phyloP scores from a whole-genome alignment of 53 echinoderm and acorn worm genomes.

The Luidia sarsii region DNA sequence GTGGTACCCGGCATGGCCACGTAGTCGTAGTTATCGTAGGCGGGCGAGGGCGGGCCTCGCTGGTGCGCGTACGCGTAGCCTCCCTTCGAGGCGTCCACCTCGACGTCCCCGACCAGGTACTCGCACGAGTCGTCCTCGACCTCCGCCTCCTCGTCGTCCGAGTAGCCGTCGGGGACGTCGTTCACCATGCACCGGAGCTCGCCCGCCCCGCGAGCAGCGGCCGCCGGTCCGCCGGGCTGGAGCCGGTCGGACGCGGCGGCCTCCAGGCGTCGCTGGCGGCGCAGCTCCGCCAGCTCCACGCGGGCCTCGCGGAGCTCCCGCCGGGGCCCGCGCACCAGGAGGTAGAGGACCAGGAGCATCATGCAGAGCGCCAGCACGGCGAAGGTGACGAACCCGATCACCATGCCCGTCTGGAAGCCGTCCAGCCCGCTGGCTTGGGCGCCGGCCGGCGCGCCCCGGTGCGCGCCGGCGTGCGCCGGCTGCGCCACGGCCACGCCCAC shows the following conservation, averaged over 20 bases:
- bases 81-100: background rate
- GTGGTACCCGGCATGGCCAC: no score
- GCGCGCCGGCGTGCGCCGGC: slow-evolving; percentile 3
- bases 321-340: slow-evolving; percentile 43
- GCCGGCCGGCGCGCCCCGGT: background rate
- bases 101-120: no score
- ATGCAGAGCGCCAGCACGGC: slow-evolving; percentile 58
- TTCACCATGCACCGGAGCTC: slow-evolving; percentile 52
- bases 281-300: slow-evolving; percentile 54
- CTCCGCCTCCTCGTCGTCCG: slow-evolving; percentile 31
- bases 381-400: slow-evolving; percentile 60
- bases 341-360: slow-evolving; percentile 57
- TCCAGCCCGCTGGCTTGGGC: slow-evolving; percentile 12
- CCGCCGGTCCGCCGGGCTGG: slow-evolving; percentile 10
- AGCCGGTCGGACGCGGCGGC: slow-evolving; percentile 26
- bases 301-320: slow-evolving; percentile 49
- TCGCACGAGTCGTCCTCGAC: slow-evolving; percentile 42
- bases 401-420: slow-evolving; percentile 62
- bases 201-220: no score
- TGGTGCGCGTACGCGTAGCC: slow-evolving; percentile 2
- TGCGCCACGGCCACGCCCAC: background rate
- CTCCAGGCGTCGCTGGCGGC: slow-evolving; percentile 34
- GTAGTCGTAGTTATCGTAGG: slow-evolving; percentile 54
- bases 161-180: slow-evolving; percentile 31
- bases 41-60: slow-evolving; percentile 11